These are phyloP conservation scores for Fopius arisanus DNA, from an alignment of 1,140 invertebrate species.

Conservation along the genomic window DNA sequence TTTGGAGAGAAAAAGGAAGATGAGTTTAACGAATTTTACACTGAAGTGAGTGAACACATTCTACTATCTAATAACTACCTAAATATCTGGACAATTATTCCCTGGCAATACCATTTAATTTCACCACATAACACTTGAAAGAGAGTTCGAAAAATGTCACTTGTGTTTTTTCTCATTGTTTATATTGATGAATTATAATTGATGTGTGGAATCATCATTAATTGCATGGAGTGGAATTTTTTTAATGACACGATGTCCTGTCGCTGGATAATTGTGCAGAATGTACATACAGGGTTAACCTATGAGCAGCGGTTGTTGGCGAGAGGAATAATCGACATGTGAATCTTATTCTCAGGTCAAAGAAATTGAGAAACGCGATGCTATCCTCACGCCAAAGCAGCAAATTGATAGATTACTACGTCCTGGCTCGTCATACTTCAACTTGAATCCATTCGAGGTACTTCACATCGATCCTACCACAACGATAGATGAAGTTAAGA, in stretches of 20 bases:
- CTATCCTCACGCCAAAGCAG: conserved; percentile 90
- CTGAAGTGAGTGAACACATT: conserved; percentile 65
- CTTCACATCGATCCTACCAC: conserved; percentile 92
- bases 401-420: conserved; percentile 92
- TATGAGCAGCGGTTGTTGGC: not conserved
- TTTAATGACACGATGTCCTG: no score
- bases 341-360: conserved; percentile 77
- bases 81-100: not conserved
- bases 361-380: conserved; percentile 92
- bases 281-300: not conserved
- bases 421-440: conserved; percentile 95
- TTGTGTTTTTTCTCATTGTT: not conserved
- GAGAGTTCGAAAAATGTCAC: not conserved
- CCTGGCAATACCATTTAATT: no score
- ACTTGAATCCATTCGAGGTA: conserved; percentile 96
- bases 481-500: conserved; percentile 91
- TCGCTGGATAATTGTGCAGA: not conserved
- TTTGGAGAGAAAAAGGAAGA: conserved; percentile 65
- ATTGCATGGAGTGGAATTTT: no score
- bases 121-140: no score
- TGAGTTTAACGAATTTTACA: conserved; percentile 74
- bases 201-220: no score
- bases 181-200: not conserved
- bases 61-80: not conserved
- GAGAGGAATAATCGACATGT: not conserved